Percentiles rank a stretch among this genome's conserved stretches.
These are phyloP conservation scores for Mellilla xanthometata DNA, from an alignment of 2,888 invertebrate genomes.

Conservation along the genomic window DNA sequence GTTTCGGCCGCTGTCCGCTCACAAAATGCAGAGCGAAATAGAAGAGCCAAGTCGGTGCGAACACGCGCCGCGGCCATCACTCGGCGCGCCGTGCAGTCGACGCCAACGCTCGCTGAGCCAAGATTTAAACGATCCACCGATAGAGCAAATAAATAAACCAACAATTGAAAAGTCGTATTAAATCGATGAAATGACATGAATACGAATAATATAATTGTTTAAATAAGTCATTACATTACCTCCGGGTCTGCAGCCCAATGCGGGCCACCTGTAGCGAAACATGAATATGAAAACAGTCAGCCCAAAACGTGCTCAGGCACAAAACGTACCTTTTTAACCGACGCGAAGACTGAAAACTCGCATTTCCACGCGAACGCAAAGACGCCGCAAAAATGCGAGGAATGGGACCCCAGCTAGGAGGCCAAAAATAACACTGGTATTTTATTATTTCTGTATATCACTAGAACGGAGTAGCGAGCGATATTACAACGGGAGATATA, in stretches of 20 bases:
- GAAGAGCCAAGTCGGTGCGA: slow-evolving; percentile 48
- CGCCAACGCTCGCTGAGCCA: slow-evolving; percentile 31
- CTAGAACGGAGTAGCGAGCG: slow-evolving; percentile 11
- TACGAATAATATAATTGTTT: slow-evolving; percentile 28
- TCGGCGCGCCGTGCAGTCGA: slow-evolving; percentile 42
- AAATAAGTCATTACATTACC: slow-evolving; percentile 30
- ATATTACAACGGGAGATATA: slow-evolving; percentile 19
- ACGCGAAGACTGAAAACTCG: slow-evolving; percentile 52
- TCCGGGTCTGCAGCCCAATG: slow-evolving; percentile 30
- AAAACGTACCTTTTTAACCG: slow-evolving; percentile 60
- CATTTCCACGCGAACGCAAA: slow-evolving; percentile 54
- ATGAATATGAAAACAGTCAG: slow-evolving; percentile 48
- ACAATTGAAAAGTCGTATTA: neutral
- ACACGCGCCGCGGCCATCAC: slow-evolving; percentile 48
- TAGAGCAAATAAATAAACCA: neutral
- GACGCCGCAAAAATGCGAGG: slow-evolving; percentile 61
- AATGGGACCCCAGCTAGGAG: slow-evolving; percentile 42
- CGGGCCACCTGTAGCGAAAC: slow-evolving; percentile 58
- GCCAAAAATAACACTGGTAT: slow-evolving; percentile 44
- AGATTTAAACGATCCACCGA: slow-evolving; percentile 28
- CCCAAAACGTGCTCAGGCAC: slow-evolving; percentile 48
- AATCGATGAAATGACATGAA: slow-evolving; percentile 12
- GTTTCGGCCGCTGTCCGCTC: slow-evolving; percentile 49
- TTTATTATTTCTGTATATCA: slow-evolving; percentile 30
- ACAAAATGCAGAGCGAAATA: slow-evolving; percentile 42